These are phyloP conservation scores for Myocastor coypus DNA, from an alignment of 2,113 vertebrate genomes.

Conservation along the genomic window DNA sequence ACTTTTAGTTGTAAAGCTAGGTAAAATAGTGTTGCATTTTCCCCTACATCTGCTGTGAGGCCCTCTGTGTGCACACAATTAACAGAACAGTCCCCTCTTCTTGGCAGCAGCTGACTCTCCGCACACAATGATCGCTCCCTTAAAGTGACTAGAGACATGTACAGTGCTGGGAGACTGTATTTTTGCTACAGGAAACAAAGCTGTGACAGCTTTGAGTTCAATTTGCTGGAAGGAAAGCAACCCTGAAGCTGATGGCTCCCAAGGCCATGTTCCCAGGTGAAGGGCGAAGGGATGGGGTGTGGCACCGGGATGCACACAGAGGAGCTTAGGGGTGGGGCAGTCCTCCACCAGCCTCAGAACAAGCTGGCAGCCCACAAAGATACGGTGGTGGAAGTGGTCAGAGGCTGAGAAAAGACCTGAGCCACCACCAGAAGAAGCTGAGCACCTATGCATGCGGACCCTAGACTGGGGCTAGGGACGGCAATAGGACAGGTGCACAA, in stretches of 20 bases:
- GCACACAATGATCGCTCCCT: background rate
- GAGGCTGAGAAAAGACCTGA: background rate
- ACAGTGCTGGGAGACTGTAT: background rate
- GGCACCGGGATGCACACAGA: accelerated
- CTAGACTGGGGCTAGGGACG: accelerated
- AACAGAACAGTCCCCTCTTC: background rate
- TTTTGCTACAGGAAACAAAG: background rate
- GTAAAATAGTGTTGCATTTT: background rate
- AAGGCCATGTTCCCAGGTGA: background rate
- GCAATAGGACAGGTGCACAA: background rate
- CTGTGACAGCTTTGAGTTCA: background rate
- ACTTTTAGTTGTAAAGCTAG: background rate
- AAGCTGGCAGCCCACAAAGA: background rate
- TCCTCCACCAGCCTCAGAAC: background rate
- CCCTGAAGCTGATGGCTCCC: background rate
- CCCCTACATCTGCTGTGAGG: background rate
- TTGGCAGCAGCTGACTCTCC: background rate
- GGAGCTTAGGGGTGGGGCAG: background rate
- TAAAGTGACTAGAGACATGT: background rate
- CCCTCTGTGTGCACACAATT: background rate
- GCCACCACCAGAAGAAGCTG: background rate
- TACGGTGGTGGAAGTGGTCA: background rate
- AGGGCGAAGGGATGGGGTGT: accelerated
- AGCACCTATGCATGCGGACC: background rate
- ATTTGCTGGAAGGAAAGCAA: background rate